Conservation (phyloP, 2,888 invertebrate species). For the Protula sp. region DNA sequence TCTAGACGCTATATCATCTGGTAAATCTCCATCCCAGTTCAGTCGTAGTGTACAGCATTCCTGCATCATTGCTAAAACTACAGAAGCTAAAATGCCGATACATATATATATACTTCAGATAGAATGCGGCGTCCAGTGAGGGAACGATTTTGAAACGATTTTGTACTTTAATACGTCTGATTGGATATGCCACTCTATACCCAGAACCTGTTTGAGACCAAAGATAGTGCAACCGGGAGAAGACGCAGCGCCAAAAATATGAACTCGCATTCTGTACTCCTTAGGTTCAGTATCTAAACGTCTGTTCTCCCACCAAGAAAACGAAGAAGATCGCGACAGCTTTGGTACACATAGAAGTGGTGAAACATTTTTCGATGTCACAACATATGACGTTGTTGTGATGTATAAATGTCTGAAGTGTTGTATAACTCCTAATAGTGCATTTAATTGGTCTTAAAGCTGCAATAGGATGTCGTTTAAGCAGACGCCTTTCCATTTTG, state of each 20-base stretch:
- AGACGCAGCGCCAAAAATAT: background rate
- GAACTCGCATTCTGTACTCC: background rate
- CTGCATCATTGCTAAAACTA: too few relatives aligned
- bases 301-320: slow-evolving; percentile 1
- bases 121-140: too few relatives aligned
- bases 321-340: background rate
- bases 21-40: slow-evolving; percentile 10
- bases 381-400: background rate
- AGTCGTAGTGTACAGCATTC: too few relatives aligned
- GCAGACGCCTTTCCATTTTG: background rate
- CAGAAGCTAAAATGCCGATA: too few relatives aligned
- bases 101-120: too few relatives aligned
- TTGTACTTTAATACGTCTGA: too few relatives aligned
- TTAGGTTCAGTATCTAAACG: background rate
- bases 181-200: too few relatives aligned
- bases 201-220: background rate
- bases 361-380: too few relatives aligned
- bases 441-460: background rate
- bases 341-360: background rate
- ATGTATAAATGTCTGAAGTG: background rate
- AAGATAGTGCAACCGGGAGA: background rate
- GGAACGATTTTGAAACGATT: too few relatives aligned
- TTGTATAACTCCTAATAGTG: background rate
- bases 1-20: background rate
- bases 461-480: background rate